These are phyloP conservation scores for Okapia johnstoni DNA, from an alignment of 2,113 vertebrate genomes.

Conservation along the genomic window DNA sequence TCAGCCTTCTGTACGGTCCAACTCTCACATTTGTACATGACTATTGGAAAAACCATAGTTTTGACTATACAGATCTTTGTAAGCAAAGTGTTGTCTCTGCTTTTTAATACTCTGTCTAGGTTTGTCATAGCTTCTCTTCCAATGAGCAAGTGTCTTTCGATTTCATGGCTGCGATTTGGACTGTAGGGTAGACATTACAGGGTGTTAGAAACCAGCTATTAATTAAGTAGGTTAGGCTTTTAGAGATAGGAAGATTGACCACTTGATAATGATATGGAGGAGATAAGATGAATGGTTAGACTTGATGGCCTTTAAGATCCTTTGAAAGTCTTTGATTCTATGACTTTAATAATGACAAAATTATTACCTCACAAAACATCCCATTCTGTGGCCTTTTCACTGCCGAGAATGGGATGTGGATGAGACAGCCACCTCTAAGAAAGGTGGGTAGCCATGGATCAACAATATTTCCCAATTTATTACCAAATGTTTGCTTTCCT, in stretches of 20 bases:
- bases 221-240: not conserved
- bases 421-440: not conserved
- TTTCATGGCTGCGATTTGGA: not conserved
- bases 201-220: not conserved
- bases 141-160: not conserved
- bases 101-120: not conserved
- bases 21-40: not conserved
- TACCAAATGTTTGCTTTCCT: not conserved
- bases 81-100: not conserved
- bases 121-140: not conserved
- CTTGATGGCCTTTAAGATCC: not conserved
- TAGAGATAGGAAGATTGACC: not conserved
- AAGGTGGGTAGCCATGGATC: not conserved
- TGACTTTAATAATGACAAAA: conserved; percentile 16
- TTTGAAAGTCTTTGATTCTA: conserved; percentile 20
- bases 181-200: not conserved
- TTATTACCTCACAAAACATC: conserved; percentile 35
- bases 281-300: not conserved
- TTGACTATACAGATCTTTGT: not conserved
- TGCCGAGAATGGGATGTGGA: not conserved
- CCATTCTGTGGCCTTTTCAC: not conserved
- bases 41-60: not conserved
- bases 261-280: not conserved
- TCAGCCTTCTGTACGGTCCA: not conserved
- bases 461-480: not conserved